These are phyloP conservation scores for Papilio polyxenes DNA, from an alignment of 1,140 invertebrate genomes.

Conservation along the genomic window DNA sequence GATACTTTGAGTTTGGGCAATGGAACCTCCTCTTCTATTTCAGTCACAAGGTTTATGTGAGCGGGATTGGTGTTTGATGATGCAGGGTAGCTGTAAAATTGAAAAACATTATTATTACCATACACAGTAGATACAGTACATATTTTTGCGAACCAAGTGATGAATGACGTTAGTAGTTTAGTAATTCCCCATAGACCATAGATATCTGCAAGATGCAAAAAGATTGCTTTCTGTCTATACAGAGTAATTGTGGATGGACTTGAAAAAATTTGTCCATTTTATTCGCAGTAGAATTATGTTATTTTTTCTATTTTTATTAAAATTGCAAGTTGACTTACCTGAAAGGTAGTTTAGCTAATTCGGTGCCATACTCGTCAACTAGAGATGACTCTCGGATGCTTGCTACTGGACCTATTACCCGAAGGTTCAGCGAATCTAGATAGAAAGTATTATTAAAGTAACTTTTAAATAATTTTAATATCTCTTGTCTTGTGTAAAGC, in stretches of 20 bases:
- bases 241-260: too few species aligned
- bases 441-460: not conserved
- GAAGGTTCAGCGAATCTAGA: conserved; percentile 60
- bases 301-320: not conserved
- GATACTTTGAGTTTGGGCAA: conserved; percentile 57
- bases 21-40: conserved; percentile 54
- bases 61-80: conserved; percentile 45
- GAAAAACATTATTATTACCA: not conserved
- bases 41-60: conserved; percentile 43
- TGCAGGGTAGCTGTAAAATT: conserved; percentile 62
- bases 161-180: too few species aligned
- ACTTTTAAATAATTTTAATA: not conserved
- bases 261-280: too few species aligned
- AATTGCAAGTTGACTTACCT: conserved; percentile 53
- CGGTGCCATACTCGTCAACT: conserved; percentile 68
- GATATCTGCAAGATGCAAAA: too few species aligned
- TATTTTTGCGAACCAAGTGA: too few species aligned
- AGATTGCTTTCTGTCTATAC: too few species aligned
- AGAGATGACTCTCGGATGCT: conserved; percentile 69
- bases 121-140: too few species aligned
- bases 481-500: not conserved
- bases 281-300: too few species aligned
- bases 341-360: conserved; percentile 70
- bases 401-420: conserved; percentile 65
- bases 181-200: too few species aligned